These are phyloP conservation scores for Leptopilina drosophilae DNA, from an alignment of 2,888 invertebrate species.

Conservation along the genomic window DNA sequence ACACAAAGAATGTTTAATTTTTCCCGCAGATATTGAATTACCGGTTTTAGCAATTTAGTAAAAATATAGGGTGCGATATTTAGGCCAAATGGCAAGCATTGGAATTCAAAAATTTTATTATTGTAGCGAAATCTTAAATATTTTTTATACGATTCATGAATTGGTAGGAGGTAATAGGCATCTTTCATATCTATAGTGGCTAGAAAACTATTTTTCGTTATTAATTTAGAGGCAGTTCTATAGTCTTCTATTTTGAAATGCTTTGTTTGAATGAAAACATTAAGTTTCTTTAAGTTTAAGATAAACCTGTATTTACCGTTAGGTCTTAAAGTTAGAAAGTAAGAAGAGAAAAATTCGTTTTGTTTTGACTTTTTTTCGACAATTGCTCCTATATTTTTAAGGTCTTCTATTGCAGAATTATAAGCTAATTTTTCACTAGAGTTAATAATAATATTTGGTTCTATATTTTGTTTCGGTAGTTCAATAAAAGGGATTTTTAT, in stretches of 20 bases:
- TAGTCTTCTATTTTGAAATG: slow-evolving; percentile 53
- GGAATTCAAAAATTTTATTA: slow-evolving; percentile 46
- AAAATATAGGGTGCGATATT: too few species aligned
- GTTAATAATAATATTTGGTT: neutral
- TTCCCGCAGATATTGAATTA: too few species aligned
- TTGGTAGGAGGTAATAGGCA: slow-evolving; percentile 46
- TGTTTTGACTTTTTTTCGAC: neutral
- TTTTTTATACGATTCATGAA: slow-evolving; percentile 42
- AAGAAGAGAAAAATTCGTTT: slow-evolving; percentile 45
- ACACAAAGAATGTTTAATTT: too few species aligned
- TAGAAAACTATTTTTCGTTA: slow-evolving; percentile 25
- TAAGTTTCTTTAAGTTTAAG: slow-evolving; percentile 48
- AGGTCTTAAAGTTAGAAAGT: slow-evolving; percentile 43
- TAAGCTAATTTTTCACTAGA: too few species aligned
- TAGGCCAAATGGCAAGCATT: too few species aligned
- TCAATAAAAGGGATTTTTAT: neutral
- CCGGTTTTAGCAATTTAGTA: too few species aligned
- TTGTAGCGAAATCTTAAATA: slow-evolving; percentile 48
- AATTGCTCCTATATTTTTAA: neutral
- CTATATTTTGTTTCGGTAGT: neutral
- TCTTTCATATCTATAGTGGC: slow-evolving; percentile 49
- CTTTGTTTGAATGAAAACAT: slow-evolving; percentile 42
- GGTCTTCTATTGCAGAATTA: neutral
- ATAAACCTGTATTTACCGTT: slow-evolving; percentile 42
- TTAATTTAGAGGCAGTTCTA: slow-evolving; percentile 42